Conservation (phyloP, 2,888 invertebrate genomes). For the Micoletzkya japonica region DNA sequence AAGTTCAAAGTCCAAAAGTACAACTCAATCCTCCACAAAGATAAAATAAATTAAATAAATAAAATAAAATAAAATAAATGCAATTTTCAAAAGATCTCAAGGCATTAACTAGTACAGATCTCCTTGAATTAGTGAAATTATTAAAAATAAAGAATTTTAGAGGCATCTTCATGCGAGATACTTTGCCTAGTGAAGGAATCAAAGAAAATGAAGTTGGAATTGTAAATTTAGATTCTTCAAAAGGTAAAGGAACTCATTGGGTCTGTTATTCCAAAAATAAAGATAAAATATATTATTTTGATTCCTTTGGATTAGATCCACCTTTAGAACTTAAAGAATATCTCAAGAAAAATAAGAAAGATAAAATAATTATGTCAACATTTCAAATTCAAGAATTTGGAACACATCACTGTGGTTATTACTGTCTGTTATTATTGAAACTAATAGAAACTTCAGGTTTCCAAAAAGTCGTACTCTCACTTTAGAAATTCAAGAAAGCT, state of each 20-base stretch:
- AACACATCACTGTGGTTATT: conserved; percentile 25
- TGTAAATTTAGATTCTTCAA: conserved; percentile 18
- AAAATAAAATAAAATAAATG: too few relatives aligned
- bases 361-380: background rate
- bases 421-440: conserved; percentile 15
- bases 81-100: conserved; percentile 12
- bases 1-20: too few relatives aligned
- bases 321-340: conserved; percentile 20
- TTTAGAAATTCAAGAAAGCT: conserved; percentile 33
- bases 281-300: conserved; percentile 3
- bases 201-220: conserved; percentile 11
- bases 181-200: background rate
- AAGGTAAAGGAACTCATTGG: conserved; percentile 18
- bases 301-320: conserved; percentile 19
- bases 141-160: conserved; percentile 14
- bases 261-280: conserved; percentile 14
- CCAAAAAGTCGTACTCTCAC: conserved; percentile 25
- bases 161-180: conserved; percentile 21
- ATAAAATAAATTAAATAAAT: too few relatives aligned
- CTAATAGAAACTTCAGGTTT: conserved; percentile 15
- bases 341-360: conserved; percentile 10
- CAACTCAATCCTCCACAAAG: too few relatives aligned
- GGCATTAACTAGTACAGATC: conserved; percentile 12
- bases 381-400: conserved; percentile 24
- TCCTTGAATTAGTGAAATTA: background rate